Evolutionary conservation across 1,140 invertebrate genomes (phyloP).

Genomic region (Carposina sasakii): DNA sequence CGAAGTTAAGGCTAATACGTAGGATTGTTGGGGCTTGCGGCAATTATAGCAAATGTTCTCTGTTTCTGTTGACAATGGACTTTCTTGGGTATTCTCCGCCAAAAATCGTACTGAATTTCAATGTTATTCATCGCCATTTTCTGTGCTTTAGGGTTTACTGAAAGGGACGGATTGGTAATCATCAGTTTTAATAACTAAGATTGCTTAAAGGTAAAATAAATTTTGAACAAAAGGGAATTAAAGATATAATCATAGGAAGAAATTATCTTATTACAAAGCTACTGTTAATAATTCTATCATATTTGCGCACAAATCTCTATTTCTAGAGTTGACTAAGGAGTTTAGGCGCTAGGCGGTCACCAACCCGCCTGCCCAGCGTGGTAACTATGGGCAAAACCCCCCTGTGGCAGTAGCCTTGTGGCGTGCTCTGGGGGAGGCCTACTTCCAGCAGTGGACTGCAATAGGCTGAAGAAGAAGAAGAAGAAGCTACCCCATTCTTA

Average conservation of each 20-base stretch:
- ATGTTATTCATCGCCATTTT: background rate
- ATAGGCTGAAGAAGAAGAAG: too few species aligned
- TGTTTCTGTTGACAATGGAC: conserved; percentile 54
- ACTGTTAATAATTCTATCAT: too few species aligned
- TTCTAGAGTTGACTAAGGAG: too few species aligned
- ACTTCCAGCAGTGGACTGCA: too few species aligned
- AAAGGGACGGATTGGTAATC: background rate
- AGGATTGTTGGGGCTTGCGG: conserved; percentile 49
- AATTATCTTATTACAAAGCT: too few species aligned
- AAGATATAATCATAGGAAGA: background rate
- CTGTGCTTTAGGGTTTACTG: background rate
- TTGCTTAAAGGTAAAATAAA: background rate
- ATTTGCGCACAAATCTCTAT: too few species aligned
- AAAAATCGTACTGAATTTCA: conserved; percentile 12
- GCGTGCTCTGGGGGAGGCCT: too few species aligned
- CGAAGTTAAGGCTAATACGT: conserved; percentile 48
- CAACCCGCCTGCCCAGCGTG: too few species aligned
- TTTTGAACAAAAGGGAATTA: background rate
- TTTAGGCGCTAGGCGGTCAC: too few species aligned
- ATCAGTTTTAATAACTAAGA: background rate
- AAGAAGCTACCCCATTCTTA: too few species aligned
- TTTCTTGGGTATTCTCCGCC: conserved; percentile 21
- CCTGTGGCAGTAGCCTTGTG: too few species aligned
- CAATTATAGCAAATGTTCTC: conserved; percentile 65
- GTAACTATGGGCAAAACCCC: too few species aligned